These are phyloP conservation scores for Heteropelma amictum DNA, from an alignment of 2,888 invertebrate species.

Conservation along the genomic window DNA sequence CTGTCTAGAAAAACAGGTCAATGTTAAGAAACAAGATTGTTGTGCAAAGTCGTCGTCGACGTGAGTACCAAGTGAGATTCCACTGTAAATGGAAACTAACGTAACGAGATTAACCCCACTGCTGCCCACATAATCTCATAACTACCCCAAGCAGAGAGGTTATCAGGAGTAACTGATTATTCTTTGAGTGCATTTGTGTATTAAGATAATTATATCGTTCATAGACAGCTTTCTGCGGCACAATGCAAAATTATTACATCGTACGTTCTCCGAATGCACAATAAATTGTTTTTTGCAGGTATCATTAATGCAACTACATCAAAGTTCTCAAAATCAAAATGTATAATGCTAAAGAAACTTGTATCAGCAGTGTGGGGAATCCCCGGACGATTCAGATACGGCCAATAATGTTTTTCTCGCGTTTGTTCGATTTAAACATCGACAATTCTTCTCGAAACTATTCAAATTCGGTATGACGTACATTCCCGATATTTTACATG, in stretches of 20 bases:
- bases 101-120: slow-evolving; percentile 2
- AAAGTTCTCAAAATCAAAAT: background rate
- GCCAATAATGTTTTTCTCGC: too few species aligned
- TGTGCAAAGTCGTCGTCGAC: too few species aligned
- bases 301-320: background rate
- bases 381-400: too few species aligned
- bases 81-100: slow-evolving; percentile 5
- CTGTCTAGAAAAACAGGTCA: background rate
- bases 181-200: background rate
- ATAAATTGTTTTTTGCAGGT: background rate
- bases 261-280: background rate
- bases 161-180: slow-evolving; percentile 43
- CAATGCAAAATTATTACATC: background rate
- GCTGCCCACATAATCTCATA: slow-evolving; percentile 14
- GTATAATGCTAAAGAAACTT: too few species aligned
- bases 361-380: too few species aligned
- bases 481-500: too few species aligned
- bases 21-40: background rate
- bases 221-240: background rate
- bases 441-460: too few species aligned
- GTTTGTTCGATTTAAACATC: too few species aligned
- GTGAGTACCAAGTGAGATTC: background rate
- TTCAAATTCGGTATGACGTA: too few species aligned
- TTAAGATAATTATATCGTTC: slow-evolving; percentile 1
- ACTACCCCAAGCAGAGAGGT: slow-evolving; percentile 61